Evolutionary conservation across 2,888 invertebrate genomes (phyloP), one percentile per base, ranked within the genome.

Genomic region (Pachydiplax longipennis): DNA sequence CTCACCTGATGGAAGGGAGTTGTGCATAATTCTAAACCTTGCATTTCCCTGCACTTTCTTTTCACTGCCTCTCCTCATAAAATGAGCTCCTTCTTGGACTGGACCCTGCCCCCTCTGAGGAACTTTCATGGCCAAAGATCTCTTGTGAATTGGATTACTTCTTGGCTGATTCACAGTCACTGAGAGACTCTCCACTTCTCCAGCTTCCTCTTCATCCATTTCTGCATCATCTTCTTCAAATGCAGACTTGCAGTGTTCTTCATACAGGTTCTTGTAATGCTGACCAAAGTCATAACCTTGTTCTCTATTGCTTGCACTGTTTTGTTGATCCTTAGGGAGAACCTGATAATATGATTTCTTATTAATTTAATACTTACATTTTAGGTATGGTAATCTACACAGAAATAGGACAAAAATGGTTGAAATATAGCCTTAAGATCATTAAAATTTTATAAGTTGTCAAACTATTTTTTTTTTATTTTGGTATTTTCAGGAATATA

Each of bases 161-260:
- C 87, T 87, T 18, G 61, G 35, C n/a, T 58, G 87, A 87, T 87
- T 87, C 13, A 61, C 61, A 12, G 37, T n/a, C 37, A 58, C 87
- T n/a, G 40, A 8, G 13, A 61, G 18, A 61, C n/a, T 65, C 35
- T 87, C 87, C 25, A 15, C n/a, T n/a, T 87, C 87, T n/a, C 61
- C 87, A 10, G 61, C 22, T 8, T 87, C 87, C 18, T 87, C 87
- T 22, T 87, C 87, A 8, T 87, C 87, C 87, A 87, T 87, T n/a
- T 87, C 87, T 22, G 58, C 87, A 37, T 87, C 87, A 40, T 87
- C 87, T 37, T 87, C 87, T 37, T 87, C 87, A 65, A 87, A 87
- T 1, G 87, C 87, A 37, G 92, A 93, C 82, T 92, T 93, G 8
- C 92, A 92, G 91, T 94, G 94, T 65, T 94, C 94, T 12, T 94